Conservation (phyloP, 2,113 vertebrate species). For the Carlito syrichta region DNA sequence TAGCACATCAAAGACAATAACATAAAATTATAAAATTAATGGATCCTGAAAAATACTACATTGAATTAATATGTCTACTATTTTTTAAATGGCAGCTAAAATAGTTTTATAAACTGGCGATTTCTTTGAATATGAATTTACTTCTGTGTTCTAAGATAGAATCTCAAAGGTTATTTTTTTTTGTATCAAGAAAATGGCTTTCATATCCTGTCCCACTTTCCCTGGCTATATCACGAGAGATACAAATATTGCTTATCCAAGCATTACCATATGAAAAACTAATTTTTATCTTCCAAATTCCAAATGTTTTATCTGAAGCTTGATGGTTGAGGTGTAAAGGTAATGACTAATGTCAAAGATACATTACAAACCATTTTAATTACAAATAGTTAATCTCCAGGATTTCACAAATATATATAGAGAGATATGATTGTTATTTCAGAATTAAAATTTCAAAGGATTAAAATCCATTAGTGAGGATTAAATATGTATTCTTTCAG, state of each 20-base stretch:
- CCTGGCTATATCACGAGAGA: background rate
- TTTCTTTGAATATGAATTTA: background rate
- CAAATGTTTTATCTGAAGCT: background rate
- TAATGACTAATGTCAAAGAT: background rate
- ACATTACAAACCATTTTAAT: background rate
- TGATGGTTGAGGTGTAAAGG: background rate
- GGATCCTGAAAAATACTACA: background rate
- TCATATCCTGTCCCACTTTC: background rate
- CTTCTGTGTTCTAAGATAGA: background rate
- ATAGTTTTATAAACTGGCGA: background rate
- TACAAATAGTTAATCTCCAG: constrained; percentile 1
- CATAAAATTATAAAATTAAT: background rate
- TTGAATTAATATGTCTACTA: background rate
- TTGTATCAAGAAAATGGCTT: background rate
- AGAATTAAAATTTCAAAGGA: background rate
- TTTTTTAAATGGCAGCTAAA: background rate
- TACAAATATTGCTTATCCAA: background rate
- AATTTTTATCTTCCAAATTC: background rate
- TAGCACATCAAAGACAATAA: background rate
- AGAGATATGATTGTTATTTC: constrained; percentile 8
- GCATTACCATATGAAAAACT: background rate
- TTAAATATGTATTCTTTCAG: background rate
- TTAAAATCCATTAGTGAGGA: background rate
- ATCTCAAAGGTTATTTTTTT: background rate
- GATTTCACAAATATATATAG: background rate